Evolutionary conservation across 2,797 vertebrate genomes (phyloP).

Genomic region (Pseudopleuronectes americanus): DNA sequence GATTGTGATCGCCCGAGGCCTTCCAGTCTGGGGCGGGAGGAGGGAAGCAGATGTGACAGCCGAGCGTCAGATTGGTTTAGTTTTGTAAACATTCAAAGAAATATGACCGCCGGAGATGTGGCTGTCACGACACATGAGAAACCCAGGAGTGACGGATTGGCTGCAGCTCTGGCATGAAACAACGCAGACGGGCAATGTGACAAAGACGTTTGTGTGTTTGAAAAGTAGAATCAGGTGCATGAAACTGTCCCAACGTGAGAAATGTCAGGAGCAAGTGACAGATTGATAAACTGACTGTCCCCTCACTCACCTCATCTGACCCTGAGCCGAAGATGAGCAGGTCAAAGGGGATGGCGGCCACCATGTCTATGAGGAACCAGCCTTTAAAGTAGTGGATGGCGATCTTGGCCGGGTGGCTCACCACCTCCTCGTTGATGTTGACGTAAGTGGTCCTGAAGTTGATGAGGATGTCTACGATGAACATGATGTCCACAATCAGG

Average conservation of each 20-base stretch:
- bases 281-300: too few species aligned
- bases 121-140: background rate
- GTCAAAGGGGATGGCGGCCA: conserved; percentile 98
- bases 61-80: conserved; percentile 54
- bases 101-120: conserved; percentile 21
- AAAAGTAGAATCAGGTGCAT: too few species aligned
- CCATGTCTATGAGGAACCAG: conserved; percentile 99
- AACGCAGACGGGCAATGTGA: background rate
- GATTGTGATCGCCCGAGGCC: background rate
- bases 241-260: too few species aligned
- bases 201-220: background rate
- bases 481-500: conserved; percentile 99
- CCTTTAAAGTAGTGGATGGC: conserved; percentile 99
- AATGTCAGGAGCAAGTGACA: too few species aligned
- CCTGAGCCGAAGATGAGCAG: conserved; percentile 98
- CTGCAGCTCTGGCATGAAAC: background rate
- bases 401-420: conserved; percentile 97
- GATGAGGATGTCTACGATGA: conserved; percentile 99
- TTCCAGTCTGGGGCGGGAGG: conserved; percentile 25
- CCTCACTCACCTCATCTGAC: conserved; percentile 92
- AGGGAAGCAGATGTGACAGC: conserved; percentile 63
- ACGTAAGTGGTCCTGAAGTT: conserved; percentile 99
- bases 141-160: background rate
- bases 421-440: conserved; percentile 97
- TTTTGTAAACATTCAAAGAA: conserved; percentile 22